Base-by-base conservation (phyloP, 2,113 vertebrate species). In the Laticauda laticaudata region DNA sequence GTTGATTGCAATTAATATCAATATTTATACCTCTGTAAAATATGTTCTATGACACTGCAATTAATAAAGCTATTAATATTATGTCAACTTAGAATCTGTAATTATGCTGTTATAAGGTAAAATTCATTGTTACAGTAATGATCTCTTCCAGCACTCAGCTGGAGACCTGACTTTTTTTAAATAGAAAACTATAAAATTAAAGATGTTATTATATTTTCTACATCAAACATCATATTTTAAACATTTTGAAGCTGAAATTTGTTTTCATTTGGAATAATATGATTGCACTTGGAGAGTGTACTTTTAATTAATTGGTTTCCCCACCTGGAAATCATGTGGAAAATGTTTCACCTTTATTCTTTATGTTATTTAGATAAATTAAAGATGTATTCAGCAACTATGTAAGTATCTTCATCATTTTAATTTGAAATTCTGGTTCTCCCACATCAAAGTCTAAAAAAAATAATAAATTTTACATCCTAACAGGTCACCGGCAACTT, bases 21-120 rank as follows among this genome's bases (percentile, higher is more conserved):
- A 93, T 95, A 95, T 96, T 94, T 95, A 96, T 93, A 86, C 90
- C 92, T 12, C 69, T 75, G 86, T 97, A 94, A 96, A 95, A 90
- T 94, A 95, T 90, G 48, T 96, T 96, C 75, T 96, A 95, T 94
- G 87, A 14, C 64, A 93, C 56, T 94, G 7, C 95, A 96, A 95
- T 96, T 97, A 94, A 95, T 95, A 96, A 95, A 24, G 91, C 39
- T 96, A 90, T 96, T 96, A 95, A 93, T 94, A 87, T 64, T 96
- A 89, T 81, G 87, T 91, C 93, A 86, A 93, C 88, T 92, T 95
- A 95, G 64, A 39, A 90, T 56, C 57, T 94, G 18, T 12, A 95
- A 93, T 95, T 96, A 92, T 92, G 94, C 92, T 95, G 39, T 81
- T 92, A 15, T 95, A 94, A 96, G 95, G 64, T 3, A 92, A 95